Conservation (phyloP, 64 coral and sea anemone species). For the Stichodactyla mertensii region DNA sequence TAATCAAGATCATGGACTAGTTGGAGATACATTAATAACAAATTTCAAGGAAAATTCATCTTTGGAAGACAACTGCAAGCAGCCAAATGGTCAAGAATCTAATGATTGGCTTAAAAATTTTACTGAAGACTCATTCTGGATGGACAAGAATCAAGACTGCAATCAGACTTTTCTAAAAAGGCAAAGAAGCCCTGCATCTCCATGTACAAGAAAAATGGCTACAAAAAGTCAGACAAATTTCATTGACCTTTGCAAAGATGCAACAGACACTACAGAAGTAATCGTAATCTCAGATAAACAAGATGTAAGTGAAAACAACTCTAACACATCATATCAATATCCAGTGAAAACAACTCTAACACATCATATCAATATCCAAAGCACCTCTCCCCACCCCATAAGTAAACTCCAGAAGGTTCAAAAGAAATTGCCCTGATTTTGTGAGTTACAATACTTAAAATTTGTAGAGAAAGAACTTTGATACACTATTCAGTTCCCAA, state of each 20-base stretch:
- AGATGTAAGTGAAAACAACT: not conserved
- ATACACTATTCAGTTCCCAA: no score
- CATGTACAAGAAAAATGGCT: not conserved
- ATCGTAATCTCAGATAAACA: not conserved
- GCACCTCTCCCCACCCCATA: not conserved
- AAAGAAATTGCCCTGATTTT: no score
- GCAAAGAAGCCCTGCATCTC: not conserved
- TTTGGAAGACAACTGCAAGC: not conserved
- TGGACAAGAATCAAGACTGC: not conserved
- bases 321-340: no score
- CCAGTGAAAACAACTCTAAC: not conserved
- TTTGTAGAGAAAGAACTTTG: no score
- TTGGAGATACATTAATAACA: not conserved
- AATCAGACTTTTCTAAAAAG: not conserved
- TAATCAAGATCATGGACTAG: not conserved
- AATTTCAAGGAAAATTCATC: not conserved
- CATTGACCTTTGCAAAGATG: not conserved
- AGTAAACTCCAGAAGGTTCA: not conserved
- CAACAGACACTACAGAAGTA: not conserved
- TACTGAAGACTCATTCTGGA: constrained; percentile 23
- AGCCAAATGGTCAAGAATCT: not conserved
- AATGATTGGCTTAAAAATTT: constrained; percentile 30
- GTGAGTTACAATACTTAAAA: no score
- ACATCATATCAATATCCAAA: no score
- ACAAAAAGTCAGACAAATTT: not conserved